phyloP scores from a whole-genome alignment of 2,797 vertebrate genomes.

The Lacerta agilis region DNA sequence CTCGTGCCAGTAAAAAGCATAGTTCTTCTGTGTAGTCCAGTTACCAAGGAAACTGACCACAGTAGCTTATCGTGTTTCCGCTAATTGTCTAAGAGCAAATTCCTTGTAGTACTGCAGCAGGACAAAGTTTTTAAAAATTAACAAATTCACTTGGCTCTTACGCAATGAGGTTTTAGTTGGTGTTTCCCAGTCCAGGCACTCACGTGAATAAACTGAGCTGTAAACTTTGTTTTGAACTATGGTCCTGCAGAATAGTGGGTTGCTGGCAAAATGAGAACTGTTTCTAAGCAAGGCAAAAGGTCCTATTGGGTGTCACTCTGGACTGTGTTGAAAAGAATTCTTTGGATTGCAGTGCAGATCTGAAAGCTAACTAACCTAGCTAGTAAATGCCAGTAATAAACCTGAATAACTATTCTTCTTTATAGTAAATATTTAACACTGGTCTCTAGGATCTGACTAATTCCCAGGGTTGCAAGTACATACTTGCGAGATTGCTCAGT shows the following conservation, averaged over 20 bases:
- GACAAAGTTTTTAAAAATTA: slow-evolving; percentile 63
- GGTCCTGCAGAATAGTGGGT: not conserved
- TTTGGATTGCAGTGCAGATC: not conserved
- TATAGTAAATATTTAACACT: slow-evolving; percentile 27
- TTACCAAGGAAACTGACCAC: slow-evolving; percentile 55
- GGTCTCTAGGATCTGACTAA: not conserved
- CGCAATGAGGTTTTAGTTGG: not conserved
- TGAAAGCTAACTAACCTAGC: not conserved
- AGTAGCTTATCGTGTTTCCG: slow-evolving; percentile 67
- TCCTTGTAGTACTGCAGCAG: slow-evolving; percentile 51
- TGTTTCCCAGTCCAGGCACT: not conserved
- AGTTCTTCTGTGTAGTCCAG: slow-evolving; percentile 6
- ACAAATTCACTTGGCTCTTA: fast-evolving
- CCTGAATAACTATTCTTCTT: slow-evolving; percentile 1
- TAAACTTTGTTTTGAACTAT: not conserved
- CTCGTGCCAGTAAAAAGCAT: slow-evolving; percentile 7
- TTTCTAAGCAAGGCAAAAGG: not conserved
- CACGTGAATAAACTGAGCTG: not conserved
- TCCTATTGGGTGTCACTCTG: not conserved
- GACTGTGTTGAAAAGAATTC: not conserved
- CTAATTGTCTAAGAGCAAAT: slow-evolving; percentile 69
- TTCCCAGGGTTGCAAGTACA: not conserved
- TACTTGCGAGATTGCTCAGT: not conserved
- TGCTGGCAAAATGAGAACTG: not conserved
- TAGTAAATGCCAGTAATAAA: not conserved